phyloP scores from a whole-genome alignment of 2,888 invertebrate genomes.

The Opisthograptis luteolata region DNA sequence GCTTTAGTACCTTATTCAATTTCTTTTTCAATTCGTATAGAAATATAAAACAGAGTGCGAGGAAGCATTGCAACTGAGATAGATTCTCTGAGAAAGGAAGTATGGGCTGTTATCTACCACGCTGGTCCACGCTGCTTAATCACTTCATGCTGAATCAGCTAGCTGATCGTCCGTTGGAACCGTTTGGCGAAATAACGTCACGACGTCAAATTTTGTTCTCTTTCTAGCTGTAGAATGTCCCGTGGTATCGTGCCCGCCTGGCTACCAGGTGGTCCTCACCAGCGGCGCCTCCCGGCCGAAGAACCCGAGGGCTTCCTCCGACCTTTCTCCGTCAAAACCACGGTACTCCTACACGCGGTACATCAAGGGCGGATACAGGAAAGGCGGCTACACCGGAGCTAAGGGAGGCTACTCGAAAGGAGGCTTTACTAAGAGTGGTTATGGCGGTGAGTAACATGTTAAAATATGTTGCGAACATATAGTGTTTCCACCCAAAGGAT shows the following conservation, averaged over 20 bases:
- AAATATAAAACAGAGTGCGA: too few species aligned
- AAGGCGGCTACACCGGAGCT: slow-evolving; percentile 50
- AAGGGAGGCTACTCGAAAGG: slow-evolving; percentile 59
- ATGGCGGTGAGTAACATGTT: slow-evolving; percentile 43
- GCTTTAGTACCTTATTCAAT: neutral
- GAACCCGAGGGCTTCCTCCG: slow-evolving; percentile 87
- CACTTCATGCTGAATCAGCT: too few species aligned
- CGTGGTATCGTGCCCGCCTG: slow-evolving; percentile 84
- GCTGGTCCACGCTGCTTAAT: too few species aligned
- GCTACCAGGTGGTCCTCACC: slow-evolving; percentile 82
- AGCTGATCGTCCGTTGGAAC: too few species aligned
- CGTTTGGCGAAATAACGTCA: too few species aligned
- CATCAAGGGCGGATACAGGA: slow-evolving; percentile 57
- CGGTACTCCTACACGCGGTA: slow-evolving; percentile 67
- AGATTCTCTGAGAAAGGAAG: too few species aligned
- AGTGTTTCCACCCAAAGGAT: too few species aligned
- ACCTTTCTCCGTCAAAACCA: slow-evolving; percentile 71
- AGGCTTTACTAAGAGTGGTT: slow-evolving; percentile 52
- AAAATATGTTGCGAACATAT: too few species aligned
- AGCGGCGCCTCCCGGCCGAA: slow-evolving; percentile 50
- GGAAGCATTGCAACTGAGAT: too few species aligned
- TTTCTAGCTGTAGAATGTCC: slow-evolving; percentile 74
- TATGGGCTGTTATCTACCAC: too few species aligned
- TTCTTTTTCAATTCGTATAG: neutral
- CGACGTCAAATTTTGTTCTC: neutral